Conservation (phyloP, 1,140 invertebrate genomes). For the Zophobas morio region DNA sequence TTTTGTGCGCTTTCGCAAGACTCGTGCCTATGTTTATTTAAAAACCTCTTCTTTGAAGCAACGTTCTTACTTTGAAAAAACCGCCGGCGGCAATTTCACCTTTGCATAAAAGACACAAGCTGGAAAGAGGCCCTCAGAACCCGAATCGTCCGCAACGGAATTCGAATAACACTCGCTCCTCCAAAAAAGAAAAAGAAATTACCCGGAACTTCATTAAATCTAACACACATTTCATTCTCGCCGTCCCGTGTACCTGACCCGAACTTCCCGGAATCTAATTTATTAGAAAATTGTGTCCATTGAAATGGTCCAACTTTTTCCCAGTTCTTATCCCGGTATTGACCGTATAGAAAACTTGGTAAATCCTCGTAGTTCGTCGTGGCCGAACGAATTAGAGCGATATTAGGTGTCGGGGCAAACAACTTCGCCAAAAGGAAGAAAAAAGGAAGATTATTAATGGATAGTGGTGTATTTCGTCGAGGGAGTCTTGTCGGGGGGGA, state of each 20-base stretch:
- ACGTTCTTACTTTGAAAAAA: background rate
- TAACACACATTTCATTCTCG: constrained; percentile 20
- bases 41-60: background rate
- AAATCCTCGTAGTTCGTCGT: constrained; percentile 32
- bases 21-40: background rate
- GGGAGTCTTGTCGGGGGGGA: background rate
- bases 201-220: constrained; percentile 35
- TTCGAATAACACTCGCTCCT: background rate
- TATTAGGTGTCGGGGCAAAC: constrained; percentile 39
- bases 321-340: constrained; percentile 22
- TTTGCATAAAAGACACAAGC: constrained; percentile 3
- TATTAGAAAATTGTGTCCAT: constrained; percentile 41
- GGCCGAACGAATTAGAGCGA: constrained; percentile 33
- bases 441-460: constrained; percentile 35
- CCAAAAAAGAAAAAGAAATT: constrained; percentile 15
- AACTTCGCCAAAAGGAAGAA: constrained; percentile 5
- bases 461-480: background rate
- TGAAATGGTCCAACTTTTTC: constrained; percentile 37
- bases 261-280: constrained; percentile 38
- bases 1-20: background rate
- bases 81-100: background rate
- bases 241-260: constrained; percentile 28
- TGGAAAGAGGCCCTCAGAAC: background rate
- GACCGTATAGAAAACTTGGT: constrained; percentile 33
- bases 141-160: background rate